Base-by-base conservation (phyloP, 2,113 vertebrate species). In the Geococcyx californianus region DNA sequence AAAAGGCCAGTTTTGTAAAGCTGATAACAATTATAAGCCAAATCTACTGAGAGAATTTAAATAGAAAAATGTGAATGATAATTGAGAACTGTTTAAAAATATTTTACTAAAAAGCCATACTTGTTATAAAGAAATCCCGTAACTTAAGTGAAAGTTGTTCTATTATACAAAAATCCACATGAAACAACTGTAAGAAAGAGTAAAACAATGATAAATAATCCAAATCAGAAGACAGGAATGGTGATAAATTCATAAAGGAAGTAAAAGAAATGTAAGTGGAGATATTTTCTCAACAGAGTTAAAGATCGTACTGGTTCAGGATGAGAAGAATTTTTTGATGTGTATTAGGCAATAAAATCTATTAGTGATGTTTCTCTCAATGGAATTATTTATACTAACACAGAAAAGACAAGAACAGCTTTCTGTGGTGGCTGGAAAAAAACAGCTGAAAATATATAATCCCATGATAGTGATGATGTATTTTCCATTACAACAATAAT, bases 1-100 rank as follows among this genome's bases (percentile, higher is more conserved):
- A 56, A 78, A 84, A 70, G 72, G 24, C 21, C 52, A 84, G 56
- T 77, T 86, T 84, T 52, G 60, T 85, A 95, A 96, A 96, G 60
- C 88, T 96, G 88, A 93, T 95, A 97, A 89, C 85, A 93, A 94
- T 95, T 97, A 93, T 68, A 93, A 95, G 52, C n/a, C 58, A 90
- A 87, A 92, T 90, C 93, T 90, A 67, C 62, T 84, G 88, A 87
- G 92, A 96, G 73, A 93, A 90, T 81, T 91, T 96, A 96, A 95
- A 75, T 38, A 90, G 83, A 93, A 93, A 96, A 96, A 95, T 74
- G 79, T 92, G 88, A 93, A 84, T 86, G 60, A 90, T 92, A 94
- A 95, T 94, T 95, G 47, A 60, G 86, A 96, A 89, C n/a, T 75
- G 34, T 94, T 95, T 90, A 75, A 94, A 95, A 93, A 90, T 34